Percentiles rank a stretch among this genome's conserved stretches.
phyloP scores from a whole-genome alignment of 2,888 invertebrate genomes.

The Pristionchus arcanus region DNA sequence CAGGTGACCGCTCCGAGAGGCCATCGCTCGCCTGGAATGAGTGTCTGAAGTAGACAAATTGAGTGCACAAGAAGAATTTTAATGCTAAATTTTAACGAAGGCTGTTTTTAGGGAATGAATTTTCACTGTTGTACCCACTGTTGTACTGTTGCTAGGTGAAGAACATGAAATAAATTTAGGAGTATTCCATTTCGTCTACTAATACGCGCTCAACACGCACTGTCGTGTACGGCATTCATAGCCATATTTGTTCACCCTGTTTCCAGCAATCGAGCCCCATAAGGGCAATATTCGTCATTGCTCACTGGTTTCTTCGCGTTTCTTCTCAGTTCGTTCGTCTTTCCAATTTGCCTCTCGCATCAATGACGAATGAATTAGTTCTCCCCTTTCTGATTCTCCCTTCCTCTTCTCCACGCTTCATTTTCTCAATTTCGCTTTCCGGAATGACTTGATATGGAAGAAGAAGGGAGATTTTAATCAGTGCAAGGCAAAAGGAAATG shows the following conservation, averaged over 20 bases:
- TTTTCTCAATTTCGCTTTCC: conserved; percentile 36
- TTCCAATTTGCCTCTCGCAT: not conserved
- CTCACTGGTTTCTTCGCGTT: not conserved
- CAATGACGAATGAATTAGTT: not conserved
- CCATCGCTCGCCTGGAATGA: conserved; percentile 74
- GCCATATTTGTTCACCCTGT: no score
- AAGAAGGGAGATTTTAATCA: not conserved
- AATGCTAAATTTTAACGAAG: no score
- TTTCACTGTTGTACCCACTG: no score
- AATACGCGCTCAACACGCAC: no score
- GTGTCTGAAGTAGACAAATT: not conserved
- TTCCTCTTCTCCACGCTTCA: not conserved
- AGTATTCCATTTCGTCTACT: no score
- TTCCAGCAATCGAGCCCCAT: no score
- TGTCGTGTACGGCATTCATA: no score
- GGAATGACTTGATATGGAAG: conserved; percentile 20
- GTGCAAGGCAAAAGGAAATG: conserved; percentile 19
- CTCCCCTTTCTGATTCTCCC: not conserved
- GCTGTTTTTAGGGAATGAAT: no score
- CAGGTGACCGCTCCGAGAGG: conserved; percentile 76
- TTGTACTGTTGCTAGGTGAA: no score
- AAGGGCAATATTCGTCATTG: no score
- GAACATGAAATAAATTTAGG: no score
- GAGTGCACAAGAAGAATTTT: no score
- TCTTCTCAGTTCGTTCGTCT: not conserved